A percentile compares a stretch with the other conserved stretches of the same genome.
phyloP scores from a whole-genome alignment of 2,888 invertebrate species.

The Adelognathus sp. region DNA sequence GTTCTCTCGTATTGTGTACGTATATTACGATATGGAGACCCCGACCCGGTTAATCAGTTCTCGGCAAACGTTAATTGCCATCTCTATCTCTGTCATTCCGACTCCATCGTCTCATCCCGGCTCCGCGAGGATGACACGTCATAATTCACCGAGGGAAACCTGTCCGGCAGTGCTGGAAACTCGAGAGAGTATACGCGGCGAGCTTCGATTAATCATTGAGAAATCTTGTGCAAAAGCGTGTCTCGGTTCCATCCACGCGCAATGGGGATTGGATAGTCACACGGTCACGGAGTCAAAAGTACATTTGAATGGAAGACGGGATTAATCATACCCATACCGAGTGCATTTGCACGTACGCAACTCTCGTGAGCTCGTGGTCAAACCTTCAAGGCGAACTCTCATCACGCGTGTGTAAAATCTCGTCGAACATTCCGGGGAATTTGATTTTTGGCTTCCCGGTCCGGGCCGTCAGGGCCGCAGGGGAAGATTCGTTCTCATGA shows the following conservation, averaged over 20 bases:
- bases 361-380: not conserved
- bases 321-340: slow-evolving; percentile 45
- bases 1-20: not conserved
- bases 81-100: slow-evolving; percentile 16
- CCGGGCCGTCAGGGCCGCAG: too few relatives aligned
- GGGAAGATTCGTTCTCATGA: too few relatives aligned
- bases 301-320: slow-evolving; percentile 47
- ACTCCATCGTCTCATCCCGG: slow-evolving; percentile 19
- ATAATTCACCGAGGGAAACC: slow-evolving; percentile 50
- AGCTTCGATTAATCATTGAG: slow-evolving; percentile 54
- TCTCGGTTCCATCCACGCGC: slow-evolving; percentile 18
- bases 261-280: slow-evolving; percentile 16
- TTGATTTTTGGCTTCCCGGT: too few relatives aligned
- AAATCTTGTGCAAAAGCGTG: slow-evolving; percentile 49
- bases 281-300: slow-evolving; percentile 45
- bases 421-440: slow-evolving; percentile 6
- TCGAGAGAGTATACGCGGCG: not conserved
- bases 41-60: slow-evolving; percentile 41
- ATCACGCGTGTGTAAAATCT: not conserved
- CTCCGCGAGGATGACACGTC: slow-evolving; percentile 45
- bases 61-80: slow-evolving; percentile 47
- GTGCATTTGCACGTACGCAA: not conserved
- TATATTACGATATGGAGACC: slow-evolving; percentile 10
- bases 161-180: slow-evolving; percentile 32
- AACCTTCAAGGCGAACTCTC: not conserved